phyloP scores from a whole-genome alignment of 2,888 invertebrate genomes.

The Brachypterus glaber region DNA sequence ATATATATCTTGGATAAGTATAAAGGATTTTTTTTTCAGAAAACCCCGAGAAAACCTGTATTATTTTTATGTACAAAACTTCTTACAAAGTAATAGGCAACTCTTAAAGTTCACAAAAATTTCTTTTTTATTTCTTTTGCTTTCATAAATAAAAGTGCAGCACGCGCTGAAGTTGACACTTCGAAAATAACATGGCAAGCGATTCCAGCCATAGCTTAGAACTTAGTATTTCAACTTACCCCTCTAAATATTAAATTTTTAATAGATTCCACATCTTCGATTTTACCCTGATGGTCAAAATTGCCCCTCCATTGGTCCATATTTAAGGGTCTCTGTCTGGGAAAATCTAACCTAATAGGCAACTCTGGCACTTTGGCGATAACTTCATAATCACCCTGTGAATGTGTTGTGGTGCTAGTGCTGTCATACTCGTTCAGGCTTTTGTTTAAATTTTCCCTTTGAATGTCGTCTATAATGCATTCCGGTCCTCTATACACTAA shows the following conservation, averaged over 20 bases:
- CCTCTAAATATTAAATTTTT: constrained; percentile 87
- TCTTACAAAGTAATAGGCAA: too few species aligned
- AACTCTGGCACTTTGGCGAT: constrained; percentile 57
- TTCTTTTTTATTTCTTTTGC: too few species aligned
- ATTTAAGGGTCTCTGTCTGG: constrained; percentile 63
- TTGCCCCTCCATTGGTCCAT: constrained; percentile 73
- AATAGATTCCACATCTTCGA: constrained; percentile 67
- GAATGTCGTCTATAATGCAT: constrained; percentile 54
- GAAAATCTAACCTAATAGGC: constrained; percentile 58
- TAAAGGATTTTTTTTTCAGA: too few species aligned
- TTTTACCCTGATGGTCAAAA: constrained; percentile 70
- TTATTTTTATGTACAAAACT: too few species aligned
- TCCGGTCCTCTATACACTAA: constrained; percentile 53
- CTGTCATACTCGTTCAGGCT: constrained; percentile 43
- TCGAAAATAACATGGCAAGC: too few species aligned
- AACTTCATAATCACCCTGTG: constrained; percentile 64
- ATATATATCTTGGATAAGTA: background rate
- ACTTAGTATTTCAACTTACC: constrained; percentile 52
- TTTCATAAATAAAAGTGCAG: too few species aligned
- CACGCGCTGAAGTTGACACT: too few species aligned
- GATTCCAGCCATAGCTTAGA: constrained; percentile 3
- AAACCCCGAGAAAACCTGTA: too few species aligned
- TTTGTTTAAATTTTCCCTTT: constrained; percentile 52
- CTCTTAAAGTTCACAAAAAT: too few species aligned
- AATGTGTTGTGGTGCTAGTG: constrained; percentile 42